Percentiles rank a stretch among this genome's conserved stretches.
phyloP scores from a whole-genome alignment of 2,888 invertebrate species.

The Coleophora flavipennella region DNA sequence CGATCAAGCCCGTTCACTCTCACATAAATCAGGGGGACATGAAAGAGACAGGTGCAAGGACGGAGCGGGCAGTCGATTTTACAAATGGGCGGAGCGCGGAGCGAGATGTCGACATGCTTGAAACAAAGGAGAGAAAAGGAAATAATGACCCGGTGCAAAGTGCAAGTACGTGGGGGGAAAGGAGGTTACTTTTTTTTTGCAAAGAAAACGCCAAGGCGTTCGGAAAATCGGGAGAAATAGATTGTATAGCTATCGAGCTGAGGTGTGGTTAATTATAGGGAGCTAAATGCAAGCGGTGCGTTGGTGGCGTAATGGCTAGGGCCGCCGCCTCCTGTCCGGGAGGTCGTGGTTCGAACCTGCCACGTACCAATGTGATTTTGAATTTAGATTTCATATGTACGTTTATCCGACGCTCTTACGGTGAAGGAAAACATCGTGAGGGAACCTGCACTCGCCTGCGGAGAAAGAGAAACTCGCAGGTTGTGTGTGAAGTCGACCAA shows the following conservation, averaged over 20 bases:
- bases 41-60: constrained; percentile 69
- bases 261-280: constrained; percentile 27
- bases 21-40: constrained; percentile 68
- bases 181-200: constrained; percentile 41
- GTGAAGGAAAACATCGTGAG: no score
- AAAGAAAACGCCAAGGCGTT: constrained; percentile 51
- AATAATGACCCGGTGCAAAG: constrained; percentile 59
- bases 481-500: no score
- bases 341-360: no score
- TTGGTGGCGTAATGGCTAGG: no score
- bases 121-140: constrained; percentile 68
- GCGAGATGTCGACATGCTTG: constrained; percentile 61
- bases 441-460: no score
- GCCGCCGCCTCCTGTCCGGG: no score
- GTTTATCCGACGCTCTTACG: no score
- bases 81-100: constrained; percentile 69
- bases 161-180: constrained; percentile 43
- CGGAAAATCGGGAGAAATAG: constrained; percentile 62
- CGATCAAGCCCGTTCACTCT: constrained; percentile 70
- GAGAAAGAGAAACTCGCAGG: no score
- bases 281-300: constrained; percentile 21
- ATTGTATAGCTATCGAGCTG: constrained; percentile 17
- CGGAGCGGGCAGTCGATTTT: constrained; percentile 64
- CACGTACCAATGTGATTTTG: no score
- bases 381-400: no score